Evolutionary conservation across 2,888 invertebrate species (phyloP).

Genomic region (Lottia gigantea): DNA sequence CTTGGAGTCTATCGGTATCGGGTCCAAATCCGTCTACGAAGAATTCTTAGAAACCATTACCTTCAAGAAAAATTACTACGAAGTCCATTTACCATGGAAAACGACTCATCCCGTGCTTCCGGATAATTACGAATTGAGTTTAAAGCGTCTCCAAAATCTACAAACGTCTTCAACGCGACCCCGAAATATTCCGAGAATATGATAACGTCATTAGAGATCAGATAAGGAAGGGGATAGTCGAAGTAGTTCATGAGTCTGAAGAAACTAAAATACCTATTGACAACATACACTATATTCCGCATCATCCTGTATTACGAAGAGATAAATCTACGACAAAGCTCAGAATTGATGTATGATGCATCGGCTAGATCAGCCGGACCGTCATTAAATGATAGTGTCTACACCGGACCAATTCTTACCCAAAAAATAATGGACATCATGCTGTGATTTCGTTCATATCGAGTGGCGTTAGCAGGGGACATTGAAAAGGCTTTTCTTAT

Average conservation of each 20-base stretch:
- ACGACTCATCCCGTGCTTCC: neutral
- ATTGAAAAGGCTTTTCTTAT: no score
- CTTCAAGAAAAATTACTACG: no score
- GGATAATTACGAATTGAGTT: no score
- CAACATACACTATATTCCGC: neutral
- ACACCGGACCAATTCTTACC: neutral
- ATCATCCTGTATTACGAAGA: neutral
- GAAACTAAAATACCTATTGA: neutral
- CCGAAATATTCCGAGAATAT: neutral
- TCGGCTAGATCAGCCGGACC: neutral
- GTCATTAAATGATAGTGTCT: neutral
- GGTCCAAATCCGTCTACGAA: neutral
- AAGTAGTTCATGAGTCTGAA: neutral
- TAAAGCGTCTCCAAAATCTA: no score
- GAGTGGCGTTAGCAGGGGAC: no score
- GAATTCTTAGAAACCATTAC: neutral
- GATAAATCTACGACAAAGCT: no score
- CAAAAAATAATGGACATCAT: no score
- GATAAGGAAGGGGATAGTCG: neutral
- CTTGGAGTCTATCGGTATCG: no score
- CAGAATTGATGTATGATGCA: slow-evolving; percentile 7
- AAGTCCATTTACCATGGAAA: neutral
- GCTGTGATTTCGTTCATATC: neutral
- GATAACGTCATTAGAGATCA: neutral
- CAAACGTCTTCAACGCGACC: no score